Base-by-base conservation (phyloP, 1,140 invertebrate species). In the Heliconius hewitsoni region DNA sequence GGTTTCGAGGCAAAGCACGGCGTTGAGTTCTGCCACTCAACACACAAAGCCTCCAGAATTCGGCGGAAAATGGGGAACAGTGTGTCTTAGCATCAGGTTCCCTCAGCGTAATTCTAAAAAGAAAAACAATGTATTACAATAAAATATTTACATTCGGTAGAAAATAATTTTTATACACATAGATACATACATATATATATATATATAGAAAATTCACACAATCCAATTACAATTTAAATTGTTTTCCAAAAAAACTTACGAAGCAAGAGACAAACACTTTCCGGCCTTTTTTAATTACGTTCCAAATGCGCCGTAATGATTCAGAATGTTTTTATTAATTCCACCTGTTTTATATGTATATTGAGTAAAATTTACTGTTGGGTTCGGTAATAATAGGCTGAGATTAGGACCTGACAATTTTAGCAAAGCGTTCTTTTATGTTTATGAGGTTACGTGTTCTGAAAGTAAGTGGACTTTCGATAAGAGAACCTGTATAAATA, bases 361-460 rank as follows among this genome's bases (percentile, higher is more conserved):
- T 82, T 83, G 83, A 75, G 83, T 85, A 84, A 82, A 84, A 84
- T 87, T 86, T 85, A 86, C 83, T 73, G 80, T 77, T 79, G 80
- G 84, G 85, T 82, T 81, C 83, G 75, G 82, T 85, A 84, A 89
- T 88, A 89, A 89, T 87, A 81, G 85, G 80, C 85, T 86, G 77
- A 86, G 88, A 91, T 91, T 89, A 90, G 89, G 84, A 84, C 84
- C 86, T 88, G 84, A 91, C 87, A 90, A 91, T 89, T 90, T 88
- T 86, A 86, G 87, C 82, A 84, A 87, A 89, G 85, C 84, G 84
- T 86, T 87, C 86, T 92, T 92, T 91, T 89, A 91, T 90, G 90
- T 90, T 91, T 87, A 90, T 85, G 85, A 89, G 85, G 85, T 91
- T 91, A 91, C 89, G 91, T 93, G 91, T 86, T 81, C 83, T 86